Percentiles rank a stretch among this genome's conserved stretches.
These are phyloP conservation scores for Trogon surrucura DNA, from an alignment of 2,113 vertebrate species.

Conservation along the genomic window DNA sequence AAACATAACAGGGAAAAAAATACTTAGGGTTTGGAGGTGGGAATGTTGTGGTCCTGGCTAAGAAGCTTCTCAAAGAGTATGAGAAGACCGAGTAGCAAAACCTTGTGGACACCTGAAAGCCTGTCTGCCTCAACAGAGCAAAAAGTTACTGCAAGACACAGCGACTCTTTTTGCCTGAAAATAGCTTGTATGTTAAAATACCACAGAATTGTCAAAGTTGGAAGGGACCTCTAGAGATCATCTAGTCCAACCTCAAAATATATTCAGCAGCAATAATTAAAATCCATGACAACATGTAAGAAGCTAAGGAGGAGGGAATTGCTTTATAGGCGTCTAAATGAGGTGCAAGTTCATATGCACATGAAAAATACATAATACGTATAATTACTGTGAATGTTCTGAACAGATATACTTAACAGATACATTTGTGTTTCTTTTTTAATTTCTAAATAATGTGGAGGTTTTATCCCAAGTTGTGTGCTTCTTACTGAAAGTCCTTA, in stretches of 20 bases:
- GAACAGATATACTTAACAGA: neutral
- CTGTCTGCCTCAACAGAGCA: neutral
- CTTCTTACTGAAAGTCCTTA: neutral
- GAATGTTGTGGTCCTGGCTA: neutral
- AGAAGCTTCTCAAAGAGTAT: neutral
- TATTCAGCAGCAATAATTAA: neutral
- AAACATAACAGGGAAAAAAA: neutral
- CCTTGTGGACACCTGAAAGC: neutral
- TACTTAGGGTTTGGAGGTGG: neutral
- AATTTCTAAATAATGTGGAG: neutral
- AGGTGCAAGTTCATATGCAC: neutral
- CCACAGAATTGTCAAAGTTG: too few relatives aligned
- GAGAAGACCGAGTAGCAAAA: neutral
- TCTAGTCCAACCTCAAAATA: too few relatives aligned
- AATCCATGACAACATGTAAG: neutral
- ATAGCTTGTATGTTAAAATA: neutral
- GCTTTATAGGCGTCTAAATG: neutral
- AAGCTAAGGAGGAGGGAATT: neutral
- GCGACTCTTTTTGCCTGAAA: neutral
- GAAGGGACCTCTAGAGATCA: too few relatives aligned
- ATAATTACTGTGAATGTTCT: neutral
- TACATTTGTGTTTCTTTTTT: neutral
- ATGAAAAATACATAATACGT: neutral
- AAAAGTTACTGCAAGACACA: neutral
- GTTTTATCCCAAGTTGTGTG: neutral